Conservation (phyloP, 2,888 invertebrate species). For the Lydus trimaculatus region DNA sequence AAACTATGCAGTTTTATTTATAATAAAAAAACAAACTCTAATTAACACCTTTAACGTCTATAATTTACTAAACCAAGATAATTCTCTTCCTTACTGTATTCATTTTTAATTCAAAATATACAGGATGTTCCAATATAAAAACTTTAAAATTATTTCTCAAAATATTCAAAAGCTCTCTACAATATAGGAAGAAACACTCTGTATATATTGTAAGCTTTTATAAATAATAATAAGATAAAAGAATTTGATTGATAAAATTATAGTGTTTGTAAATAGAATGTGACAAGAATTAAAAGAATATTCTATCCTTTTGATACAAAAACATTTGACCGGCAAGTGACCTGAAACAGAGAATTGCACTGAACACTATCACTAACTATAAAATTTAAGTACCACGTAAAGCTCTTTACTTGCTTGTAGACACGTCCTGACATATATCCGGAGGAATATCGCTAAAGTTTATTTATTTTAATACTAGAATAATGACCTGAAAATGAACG, state of each 20-base stretch:
- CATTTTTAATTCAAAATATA: not conserved
- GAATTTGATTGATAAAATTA: not conserved
- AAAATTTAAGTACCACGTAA: constrained; percentile 52
- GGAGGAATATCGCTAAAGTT: constrained; percentile 34
- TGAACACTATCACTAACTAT: constrained; percentile 48
- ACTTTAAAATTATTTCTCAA: too few species aligned
- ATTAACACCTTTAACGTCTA: not conserved
- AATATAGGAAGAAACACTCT: too few species aligned
- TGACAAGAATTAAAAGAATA: not conserved
- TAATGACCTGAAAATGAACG: not conserved
- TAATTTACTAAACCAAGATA: not conserved
- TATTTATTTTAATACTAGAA: constrained; percentile 8
- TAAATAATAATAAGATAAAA: not conserved
- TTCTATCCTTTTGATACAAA: not conserved
- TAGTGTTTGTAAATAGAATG: not conserved
- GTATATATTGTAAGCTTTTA: too few species aligned
- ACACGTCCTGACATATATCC: constrained; percentile 37
- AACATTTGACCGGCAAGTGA: constrained; percentile 38
- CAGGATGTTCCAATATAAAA: not conserved
- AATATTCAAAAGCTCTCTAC: too few species aligned
- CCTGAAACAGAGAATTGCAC: constrained; percentile 44
- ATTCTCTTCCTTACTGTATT: not conserved
- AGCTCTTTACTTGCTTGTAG: constrained; percentile 50
- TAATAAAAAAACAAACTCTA: too few species aligned
- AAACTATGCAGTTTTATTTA: too few species aligned